Base-by-base conservation (phyloP, 2,113 vertebrate species). In the Phainopepla nitens region DNA sequence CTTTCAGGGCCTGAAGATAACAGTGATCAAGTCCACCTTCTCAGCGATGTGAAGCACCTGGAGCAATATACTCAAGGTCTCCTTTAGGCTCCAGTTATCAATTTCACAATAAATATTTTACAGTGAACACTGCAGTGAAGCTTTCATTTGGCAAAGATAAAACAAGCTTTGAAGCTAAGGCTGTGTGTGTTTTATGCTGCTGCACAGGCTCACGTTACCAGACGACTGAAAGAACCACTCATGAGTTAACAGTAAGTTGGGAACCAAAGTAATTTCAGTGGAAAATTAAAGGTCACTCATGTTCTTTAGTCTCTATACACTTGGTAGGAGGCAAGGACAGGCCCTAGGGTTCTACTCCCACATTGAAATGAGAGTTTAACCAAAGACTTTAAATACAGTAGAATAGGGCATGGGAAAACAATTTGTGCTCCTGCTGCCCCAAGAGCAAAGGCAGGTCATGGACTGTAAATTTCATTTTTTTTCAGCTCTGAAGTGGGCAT, bases 61-160 rank as follows among this genome's bases (percentile, higher is more conserved):
- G 64, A 84, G 88, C 88, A 81, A 56, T 75, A 60, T 94, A 95
- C 62, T 70, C 90, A 86, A 88, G 68, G 71, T 89, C 86, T 87
- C 65, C 0, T 84, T 83, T 93, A 57, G 53, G 93, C 82, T 93
- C 88, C 92, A 78, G 56, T 84, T 96, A 96, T 57, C 77, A 86
- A 53, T 87, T 90, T 96, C 92, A 95, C 92, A 97, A 97, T 97
- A 97, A 97, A 97, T 89, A 95, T 79, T 93, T 96, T 95, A 96
- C 76, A 78, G 92, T 50, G 82, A 94, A 79, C 3, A 2, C 27
- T 71, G 94, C 61, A 78, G 69, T 91, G 76, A 87, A 49, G 41
- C 80, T 96, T 94, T 97, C 90, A 89, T 97, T 97, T 87, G 80
- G 47, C 20, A 35, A 78, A 82, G 90, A 78, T 25, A 58, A 80